Percentiles rank a stretch among this genome's conserved stretches.
Evolutionary conservation across 2,113 vertebrate species (phyloP).

Genomic region (Probosciger aterrimus): DNA sequence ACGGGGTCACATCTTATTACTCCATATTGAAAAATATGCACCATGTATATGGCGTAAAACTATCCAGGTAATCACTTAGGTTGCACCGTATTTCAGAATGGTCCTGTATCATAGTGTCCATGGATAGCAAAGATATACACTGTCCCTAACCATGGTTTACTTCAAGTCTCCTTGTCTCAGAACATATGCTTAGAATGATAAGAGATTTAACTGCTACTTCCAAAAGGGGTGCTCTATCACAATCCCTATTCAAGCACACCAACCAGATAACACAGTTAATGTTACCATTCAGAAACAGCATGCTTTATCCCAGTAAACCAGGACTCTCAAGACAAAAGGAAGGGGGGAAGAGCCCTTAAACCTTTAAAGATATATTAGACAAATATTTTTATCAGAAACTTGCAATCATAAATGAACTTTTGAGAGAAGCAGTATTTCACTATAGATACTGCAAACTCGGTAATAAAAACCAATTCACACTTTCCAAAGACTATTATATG

Average conservation of each 20-base stretch:
- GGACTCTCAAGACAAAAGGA: neutral
- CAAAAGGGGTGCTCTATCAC: neutral
- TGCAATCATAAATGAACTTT: conserved; percentile 1
- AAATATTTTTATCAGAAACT: neutral
- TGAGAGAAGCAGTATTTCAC: conserved; percentile 35
- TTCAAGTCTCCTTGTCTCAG: neutral
- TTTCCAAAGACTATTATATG: neutral
- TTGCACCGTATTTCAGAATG: neutral
- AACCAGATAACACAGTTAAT: neutral
- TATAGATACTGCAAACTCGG: neutral
- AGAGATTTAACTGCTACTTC: neutral
- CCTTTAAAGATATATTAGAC: neutral
- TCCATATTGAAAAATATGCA: neutral
- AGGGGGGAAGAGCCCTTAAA: neutral
- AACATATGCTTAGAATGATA: neutral
- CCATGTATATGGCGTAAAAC: neutral
- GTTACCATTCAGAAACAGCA: neutral
- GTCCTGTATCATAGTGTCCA: neutral
- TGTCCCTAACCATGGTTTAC: neutral
- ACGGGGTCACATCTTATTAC: neutral
- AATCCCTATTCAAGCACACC: neutral
- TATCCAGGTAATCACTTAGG: neutral
- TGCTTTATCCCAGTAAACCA: neutral
- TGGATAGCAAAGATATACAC: neutral
- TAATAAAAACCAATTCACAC: conserved; percentile 19